phyloP scores from a whole-genome alignment of 2,113 vertebrate genomes.

The Cisticola juncidis region DNA sequence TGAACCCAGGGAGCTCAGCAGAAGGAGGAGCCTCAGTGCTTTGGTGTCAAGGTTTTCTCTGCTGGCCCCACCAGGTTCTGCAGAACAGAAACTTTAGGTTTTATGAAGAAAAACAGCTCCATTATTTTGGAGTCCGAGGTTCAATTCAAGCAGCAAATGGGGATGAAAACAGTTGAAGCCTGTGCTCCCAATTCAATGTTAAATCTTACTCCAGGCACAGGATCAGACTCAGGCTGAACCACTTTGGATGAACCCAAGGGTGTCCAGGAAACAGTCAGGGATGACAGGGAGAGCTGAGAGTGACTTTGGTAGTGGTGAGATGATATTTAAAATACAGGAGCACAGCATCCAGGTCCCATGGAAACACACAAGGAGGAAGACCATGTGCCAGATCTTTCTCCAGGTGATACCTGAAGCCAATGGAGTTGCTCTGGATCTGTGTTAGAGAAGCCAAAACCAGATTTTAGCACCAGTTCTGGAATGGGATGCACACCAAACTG shows the following conservation, averaged over 20 bases:
- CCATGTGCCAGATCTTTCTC: neutral
- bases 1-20: neutral
- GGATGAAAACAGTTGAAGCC: neutral
- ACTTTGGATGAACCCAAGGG: neutral
- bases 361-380: neutral
- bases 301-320: neutral
- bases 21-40: neutral
- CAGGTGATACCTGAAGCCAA: neutral
- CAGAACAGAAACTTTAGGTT: neutral
- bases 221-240: neutral
- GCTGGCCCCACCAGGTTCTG: neutral
- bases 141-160: neutral
- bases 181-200: neutral
- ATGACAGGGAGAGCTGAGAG: neutral
- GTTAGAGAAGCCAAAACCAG: neutral
- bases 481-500: neutral
- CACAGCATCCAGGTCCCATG: neutral
- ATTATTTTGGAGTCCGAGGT: neutral
- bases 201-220: neutral
- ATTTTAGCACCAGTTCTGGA: neutral
- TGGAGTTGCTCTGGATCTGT: neutral
- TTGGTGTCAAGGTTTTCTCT: neutral
- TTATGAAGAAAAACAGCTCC: neutral
- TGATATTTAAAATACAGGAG: neutral
- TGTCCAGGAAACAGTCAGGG: neutral